Percentiles rank a stretch among this genome's conserved stretches.
phyloP scores from a whole-genome alignment of 2,888 invertebrate species.

The Chloroclystis v-ata region DNA sequence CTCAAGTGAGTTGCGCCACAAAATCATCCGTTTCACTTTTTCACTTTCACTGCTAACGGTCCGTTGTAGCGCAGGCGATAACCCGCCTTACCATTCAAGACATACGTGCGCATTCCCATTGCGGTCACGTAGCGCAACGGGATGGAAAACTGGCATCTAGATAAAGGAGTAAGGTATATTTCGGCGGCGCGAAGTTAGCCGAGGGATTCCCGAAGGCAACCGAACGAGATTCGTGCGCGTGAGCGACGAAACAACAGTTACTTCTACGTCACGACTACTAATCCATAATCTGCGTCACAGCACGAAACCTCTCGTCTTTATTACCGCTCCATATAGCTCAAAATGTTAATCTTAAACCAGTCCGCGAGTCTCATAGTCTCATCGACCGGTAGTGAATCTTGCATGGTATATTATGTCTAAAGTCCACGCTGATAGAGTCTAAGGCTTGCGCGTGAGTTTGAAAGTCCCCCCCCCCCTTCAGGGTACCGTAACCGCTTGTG shows the following conservation, averaged over 20 bases:
- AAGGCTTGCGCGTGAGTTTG: conserved; percentile 57
- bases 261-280: conserved; percentile 5
- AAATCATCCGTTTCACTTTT: conserved; percentile 73
- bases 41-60: conserved; percentile 75
- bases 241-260: conserved; percentile 10
- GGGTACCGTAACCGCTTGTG: conserved; percentile 73
- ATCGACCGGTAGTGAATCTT: conserved; percentile 4
- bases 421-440: background rate
- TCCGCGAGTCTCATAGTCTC: conserved; percentile 5
- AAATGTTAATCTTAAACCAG: conserved; percentile 4
- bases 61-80: conserved; percentile 39
- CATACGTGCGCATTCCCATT: conserved; percentile 21
- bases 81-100: conserved; percentile 34
- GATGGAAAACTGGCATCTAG: conserved; percentile 28
- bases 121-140: conserved; percentile 22
- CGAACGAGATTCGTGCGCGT: conserved; percentile 10
- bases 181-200: conserved; percentile 45
- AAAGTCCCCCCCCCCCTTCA: conserved; percentile 48
- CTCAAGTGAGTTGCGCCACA: conserved; percentile 58
- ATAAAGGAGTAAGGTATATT: conserved; percentile 21
- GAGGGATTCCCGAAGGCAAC: conserved; percentile 34
- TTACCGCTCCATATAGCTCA: background rate
- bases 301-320: background rate
- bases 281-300: background rate
- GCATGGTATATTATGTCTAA: background rate